Conservation (phyloP, 2,113 vertebrate genomes). For the Sula dactylatra region DNA sequence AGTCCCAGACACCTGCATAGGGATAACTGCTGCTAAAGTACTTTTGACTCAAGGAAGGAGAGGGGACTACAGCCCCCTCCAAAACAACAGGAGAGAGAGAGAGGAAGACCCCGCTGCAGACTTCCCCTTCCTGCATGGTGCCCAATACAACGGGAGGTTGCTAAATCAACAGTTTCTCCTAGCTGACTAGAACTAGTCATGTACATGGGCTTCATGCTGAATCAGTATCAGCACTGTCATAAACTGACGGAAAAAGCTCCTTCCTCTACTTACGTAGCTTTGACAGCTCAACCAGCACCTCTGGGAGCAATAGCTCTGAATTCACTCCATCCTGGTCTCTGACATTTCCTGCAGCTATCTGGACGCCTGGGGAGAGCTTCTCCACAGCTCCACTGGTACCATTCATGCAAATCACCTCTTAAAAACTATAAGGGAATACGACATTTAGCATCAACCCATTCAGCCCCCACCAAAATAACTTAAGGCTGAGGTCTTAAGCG, state of each 20-base stretch:
- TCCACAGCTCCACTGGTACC: not conserved
- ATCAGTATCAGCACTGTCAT: not conserved
- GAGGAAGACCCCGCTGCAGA: not conserved
- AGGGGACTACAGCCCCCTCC: not conserved
- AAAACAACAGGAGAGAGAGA: not conserved
- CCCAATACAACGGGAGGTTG: not conserved
- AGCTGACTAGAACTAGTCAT: not conserved
- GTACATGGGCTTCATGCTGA: not conserved
- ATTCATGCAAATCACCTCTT: not conserved
- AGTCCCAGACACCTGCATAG: not conserved
- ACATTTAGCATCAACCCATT: not conserved
- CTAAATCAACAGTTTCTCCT: constrained; percentile 17
- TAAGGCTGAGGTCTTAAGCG: not conserved
- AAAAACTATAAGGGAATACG: not conserved
- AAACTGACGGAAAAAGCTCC: not conserved
- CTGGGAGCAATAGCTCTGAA: not conserved
- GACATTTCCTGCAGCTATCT: not conserved
- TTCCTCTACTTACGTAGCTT: not conserved
- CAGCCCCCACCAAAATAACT: not conserved
- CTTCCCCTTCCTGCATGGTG: not conserved
- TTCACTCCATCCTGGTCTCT: not conserved
- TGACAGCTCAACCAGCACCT: not conserved
- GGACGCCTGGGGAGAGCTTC: not conserved
- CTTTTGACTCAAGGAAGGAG: not conserved
- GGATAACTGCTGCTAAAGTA: not conserved